phyloP scores from a whole-genome alignment of 2,113 vertebrate species.

The cattle (Bos taurus) region ARS-UCD2.0 NC_037339.1:8194001-8194500 shows the following conservation, averaged over 20 bases:
- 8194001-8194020: neutral
- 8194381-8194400: neutral
- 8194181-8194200: neutral
- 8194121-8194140: neutral
- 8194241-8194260: neutral
- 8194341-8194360: neutral
- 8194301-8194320: neutral
- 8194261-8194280: neutral
- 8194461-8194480: neutral
- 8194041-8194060: neutral
- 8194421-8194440: neutral
- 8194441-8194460: neutral
- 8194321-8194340: neutral
- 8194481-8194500: neutral
- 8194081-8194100: neutral
- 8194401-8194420: neutral
- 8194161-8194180: neutral
- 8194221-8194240: neutral
- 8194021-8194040: neutral
- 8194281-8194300: neutral
- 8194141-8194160: neutral
- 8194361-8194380: neutral
- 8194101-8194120: neutral
- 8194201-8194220: neutral
- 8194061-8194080: neutral